These are phyloP conservation scores for Bucco capensis DNA, from an alignment of 2,113 vertebrate genomes.

Conservation along the genomic window DNA sequence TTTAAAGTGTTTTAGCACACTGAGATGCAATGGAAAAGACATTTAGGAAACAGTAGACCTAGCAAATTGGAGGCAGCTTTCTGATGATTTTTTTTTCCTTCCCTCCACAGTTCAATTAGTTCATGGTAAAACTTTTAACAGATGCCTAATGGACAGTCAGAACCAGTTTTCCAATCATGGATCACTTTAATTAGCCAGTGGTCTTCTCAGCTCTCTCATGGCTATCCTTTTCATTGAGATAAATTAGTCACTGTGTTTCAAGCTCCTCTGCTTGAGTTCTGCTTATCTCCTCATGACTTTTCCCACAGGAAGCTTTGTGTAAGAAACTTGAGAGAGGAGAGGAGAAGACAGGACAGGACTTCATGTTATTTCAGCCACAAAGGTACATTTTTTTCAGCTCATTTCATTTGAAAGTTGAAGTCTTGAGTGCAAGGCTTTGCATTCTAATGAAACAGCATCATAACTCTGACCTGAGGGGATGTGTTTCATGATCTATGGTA, in stretches of 20 bases:
- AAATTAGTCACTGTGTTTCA: slow-evolving; percentile 31
- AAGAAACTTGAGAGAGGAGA: not conserved
- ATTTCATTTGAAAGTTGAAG: not conserved
- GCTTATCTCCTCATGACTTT: not conserved
- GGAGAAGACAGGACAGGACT: not conserved
- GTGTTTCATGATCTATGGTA: not conserved
- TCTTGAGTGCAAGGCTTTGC: not conserved
- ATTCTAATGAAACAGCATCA: not conserved
- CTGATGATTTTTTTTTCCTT: not conserved
- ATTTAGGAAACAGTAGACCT: slow-evolving; percentile 39
- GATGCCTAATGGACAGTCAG: slow-evolving; percentile 49
- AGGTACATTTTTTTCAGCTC: not conserved
- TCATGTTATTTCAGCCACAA: not conserved
- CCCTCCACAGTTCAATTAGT: slow-evolving; percentile 26
- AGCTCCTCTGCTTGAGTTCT: not conserved
- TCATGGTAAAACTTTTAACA: slow-evolving; percentile 47
- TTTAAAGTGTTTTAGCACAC: slow-evolving; percentile 56
- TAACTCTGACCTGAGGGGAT: slow-evolving; percentile 9
- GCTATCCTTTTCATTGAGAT: not conserved
- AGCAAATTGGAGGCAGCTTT: slow-evolving; percentile 12
- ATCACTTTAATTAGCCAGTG: slow-evolving; percentile 21
- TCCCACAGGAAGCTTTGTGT: not conserved
- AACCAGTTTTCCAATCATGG: slow-evolving; percentile 36
- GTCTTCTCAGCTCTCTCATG: slow-evolving; percentile 6
- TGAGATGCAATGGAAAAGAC: slow-evolving; percentile 17